Evolutionary conservation across 2,888 invertebrate species (phyloP), one percentile per base, ranked within the genome.

Genomic region (Capitulum mitella): DNA sequence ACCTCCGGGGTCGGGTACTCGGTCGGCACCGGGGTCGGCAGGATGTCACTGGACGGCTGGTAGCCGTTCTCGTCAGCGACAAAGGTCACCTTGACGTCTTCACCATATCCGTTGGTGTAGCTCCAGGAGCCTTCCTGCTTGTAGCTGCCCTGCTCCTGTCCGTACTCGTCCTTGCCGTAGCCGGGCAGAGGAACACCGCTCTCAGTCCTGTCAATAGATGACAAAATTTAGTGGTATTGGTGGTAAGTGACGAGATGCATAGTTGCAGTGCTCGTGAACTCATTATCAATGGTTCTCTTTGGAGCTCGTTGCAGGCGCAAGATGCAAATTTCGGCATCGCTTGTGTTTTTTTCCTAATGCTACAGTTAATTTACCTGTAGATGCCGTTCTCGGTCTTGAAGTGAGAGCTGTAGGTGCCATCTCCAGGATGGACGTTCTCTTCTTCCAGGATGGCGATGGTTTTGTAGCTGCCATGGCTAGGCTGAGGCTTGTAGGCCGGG

Each of bases 1-100:
- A 58, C 58, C 58, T 58, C 58, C 0, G 58, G 58, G 58, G 58
- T 58, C 29, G 58, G 58, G 58, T 58, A 58, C 58, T 58, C 58
- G 58, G 58, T 58, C 10, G 58, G 29, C 58, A 58, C 58, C 29
- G 58, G 58, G 29, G 58, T 58, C 29, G 58, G 58, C 29, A 58
- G 58, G 10, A 58, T 14, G 29, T 58, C 58, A 22, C 58, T 58
- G 58, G 58, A 58, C 58, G 58, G 58, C 58, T 58, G 58, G 58
- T 58, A 58, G 58, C 58, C 58, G 58, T 58, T 58, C 58, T 58
- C 58, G 29, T 58, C 58, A 14, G 58, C 58, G 58, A 58, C 58
- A 29, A 58, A 58, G 29, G 58, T 58, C 58, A 58, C 29, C 58
- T 58, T 58, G 58, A 58, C 58, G 29, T 6, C 10, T 0, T 58